These are phyloP conservation scores for Ibidorhyncha struthersii DNA, from an alignment of 2,113 vertebrate species.

Conservation along the genomic window DNA sequence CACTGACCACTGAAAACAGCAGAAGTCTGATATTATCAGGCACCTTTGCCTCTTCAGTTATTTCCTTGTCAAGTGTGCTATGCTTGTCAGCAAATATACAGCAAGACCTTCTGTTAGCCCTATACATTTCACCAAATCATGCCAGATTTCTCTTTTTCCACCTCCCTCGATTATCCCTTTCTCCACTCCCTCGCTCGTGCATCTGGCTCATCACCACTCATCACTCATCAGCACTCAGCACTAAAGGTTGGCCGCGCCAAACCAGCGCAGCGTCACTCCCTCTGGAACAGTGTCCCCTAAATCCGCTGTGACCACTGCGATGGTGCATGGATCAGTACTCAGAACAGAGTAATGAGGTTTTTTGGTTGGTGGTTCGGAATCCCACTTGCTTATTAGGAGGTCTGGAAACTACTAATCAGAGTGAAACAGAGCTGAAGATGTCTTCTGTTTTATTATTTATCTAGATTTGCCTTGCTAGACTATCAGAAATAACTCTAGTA, in stretches of 20 bases:
- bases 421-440: not conserved
- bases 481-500: not conserved
- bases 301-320: not conserved
- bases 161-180: not conserved
- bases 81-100: not conserved
- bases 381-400: not conserved
- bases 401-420: not conserved
- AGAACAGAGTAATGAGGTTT: not conserved
- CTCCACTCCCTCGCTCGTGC: not conserved
- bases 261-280: not conserved
- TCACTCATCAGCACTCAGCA: not conserved
- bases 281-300: not conserved
- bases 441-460: not conserved
- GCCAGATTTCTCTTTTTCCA: not conserved
- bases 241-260: not conserved
- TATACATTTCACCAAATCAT: not conserved
- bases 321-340: not conserved
- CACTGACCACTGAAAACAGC: not conserved
- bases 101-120: not conserved
- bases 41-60: not conserved
- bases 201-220: not conserved
- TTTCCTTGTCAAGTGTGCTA: not conserved
- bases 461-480: not conserved
- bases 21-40: not conserved
- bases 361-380: not conserved